Conservation (phyloP, 1,140 invertebrate species). For the Psilanteris sp. region DNA sequence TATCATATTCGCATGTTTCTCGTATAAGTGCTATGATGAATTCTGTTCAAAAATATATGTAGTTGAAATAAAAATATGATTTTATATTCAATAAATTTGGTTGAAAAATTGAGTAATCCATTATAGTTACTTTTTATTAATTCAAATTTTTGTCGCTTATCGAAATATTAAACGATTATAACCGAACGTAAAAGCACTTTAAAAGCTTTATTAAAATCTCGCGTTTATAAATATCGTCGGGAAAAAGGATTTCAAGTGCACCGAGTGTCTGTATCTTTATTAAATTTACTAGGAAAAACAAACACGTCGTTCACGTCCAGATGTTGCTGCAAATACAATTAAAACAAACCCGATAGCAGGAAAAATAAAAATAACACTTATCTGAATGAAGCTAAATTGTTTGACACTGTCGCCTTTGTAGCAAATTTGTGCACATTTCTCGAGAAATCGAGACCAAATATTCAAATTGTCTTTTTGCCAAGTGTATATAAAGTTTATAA, state of each 20-base stretch:
- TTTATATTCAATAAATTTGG: no score
- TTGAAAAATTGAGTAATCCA: neutral
- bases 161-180: slow-evolving; percentile 31
- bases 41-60: no score
- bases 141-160: slow-evolving; percentile 7
- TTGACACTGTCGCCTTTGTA: slow-evolving; percentile 14
- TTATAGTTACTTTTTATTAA: slow-evolving; percentile 13
- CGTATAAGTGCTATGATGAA: no score
- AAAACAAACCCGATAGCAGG: slow-evolving; percentile 45
- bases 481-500: no score
- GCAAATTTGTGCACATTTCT: slow-evolving; percentile 28
- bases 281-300: slow-evolving; percentile 56
- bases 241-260: slow-evolving; percentile 43
- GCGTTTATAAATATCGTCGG: slow-evolving; percentile 20
- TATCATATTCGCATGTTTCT: no score
- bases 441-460: slow-evolving; percentile 10
- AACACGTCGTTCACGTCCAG: slow-evolving; percentile 32
- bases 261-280: slow-evolving; percentile 54
- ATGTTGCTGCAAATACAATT: slow-evolving; percentile 53
- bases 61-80: no score
- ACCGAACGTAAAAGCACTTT: neutral
- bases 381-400: slow-evolving; percentile 41
- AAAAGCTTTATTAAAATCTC: slow-evolving; percentile 49
- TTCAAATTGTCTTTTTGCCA: no score
- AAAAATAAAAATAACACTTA: slow-evolving; percentile 55